A percentile compares a stretch with the other conserved stretches of the same genome.
Conservation (phyloP, 2,113 vertebrate species). For the Aepyceros melampus region DNA sequence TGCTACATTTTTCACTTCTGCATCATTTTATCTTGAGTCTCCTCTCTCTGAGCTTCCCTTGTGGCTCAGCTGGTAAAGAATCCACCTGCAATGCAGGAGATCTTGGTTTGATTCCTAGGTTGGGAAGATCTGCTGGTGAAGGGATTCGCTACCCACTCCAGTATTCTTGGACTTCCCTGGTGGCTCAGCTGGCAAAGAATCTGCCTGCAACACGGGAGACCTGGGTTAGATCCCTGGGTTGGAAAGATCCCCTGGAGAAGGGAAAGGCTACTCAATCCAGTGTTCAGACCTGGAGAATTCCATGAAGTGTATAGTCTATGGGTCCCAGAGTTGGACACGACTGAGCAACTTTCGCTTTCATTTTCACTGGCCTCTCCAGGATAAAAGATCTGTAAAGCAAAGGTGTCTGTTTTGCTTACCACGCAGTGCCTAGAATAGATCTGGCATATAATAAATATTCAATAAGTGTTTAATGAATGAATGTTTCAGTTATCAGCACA, state of each 20-base stretch:
- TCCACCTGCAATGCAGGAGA: neutral
- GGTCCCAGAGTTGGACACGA: rapidly evolving
- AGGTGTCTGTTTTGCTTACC: neutral
- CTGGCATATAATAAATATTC: neutral
- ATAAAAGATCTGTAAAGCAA: neutral
- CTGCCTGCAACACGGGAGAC: neutral
- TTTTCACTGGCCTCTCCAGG: neutral
- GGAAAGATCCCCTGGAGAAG: neutral
- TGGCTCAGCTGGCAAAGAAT: neutral
- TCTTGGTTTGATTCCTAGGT: neutral
- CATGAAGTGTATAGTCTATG: neutral
- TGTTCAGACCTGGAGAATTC: neutral
- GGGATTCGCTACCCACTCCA: neutral
- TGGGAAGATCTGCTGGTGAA: neutral
- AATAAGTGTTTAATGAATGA: neutral
- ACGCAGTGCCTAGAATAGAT: neutral
- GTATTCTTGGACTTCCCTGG: neutral
- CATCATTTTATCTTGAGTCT: neutral
- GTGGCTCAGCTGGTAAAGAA: neutral
- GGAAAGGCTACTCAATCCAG: neutral
- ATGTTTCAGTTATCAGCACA: neutral
- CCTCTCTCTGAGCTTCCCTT: neutral
- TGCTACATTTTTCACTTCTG: neutral
- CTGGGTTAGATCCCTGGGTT: neutral
- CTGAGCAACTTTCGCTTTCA: neutral